phyloP scores from a whole-genome alignment of 1,140 invertebrate species.

The Drosophila auraria region DNA sequence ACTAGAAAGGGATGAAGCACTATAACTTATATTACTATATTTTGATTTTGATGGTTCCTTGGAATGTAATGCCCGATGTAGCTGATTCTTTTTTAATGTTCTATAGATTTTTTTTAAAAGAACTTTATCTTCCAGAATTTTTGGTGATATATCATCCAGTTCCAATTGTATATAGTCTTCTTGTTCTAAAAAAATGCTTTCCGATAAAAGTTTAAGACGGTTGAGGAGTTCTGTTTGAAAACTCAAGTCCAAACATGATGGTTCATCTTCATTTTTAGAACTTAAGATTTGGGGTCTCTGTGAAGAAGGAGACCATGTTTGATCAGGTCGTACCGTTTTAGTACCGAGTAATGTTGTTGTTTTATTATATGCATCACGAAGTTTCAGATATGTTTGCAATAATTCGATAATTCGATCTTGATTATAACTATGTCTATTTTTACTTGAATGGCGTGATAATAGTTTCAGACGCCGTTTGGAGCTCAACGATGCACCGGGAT shows the following conservation, averaged over 20 bases:
- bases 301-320: slow-evolving; percentile 72
- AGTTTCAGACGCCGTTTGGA: slow-evolving; percentile 86
- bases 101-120: slow-evolving; percentile 75
- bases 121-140: slow-evolving; percentile 68
- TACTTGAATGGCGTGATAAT: slow-evolving; percentile 48
- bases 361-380: slow-evolving; percentile 66
- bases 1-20: slow-evolving; percentile 60
- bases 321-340: slow-evolving; percentile 74
- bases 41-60: slow-evolving; percentile 41
- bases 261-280: background rate
- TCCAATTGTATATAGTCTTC: slow-evolving; percentile 29
- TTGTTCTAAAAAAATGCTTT: slow-evolving; percentile 8
- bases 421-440: slow-evolving; percentile 40
- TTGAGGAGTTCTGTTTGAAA: slow-evolving; percentile 36
- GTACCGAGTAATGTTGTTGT: slow-evolving; percentile 66
- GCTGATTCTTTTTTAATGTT: slow-evolving; percentile 74
- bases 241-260: background rate
- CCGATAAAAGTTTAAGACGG: slow-evolving; percentile 34
- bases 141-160: slow-evolving; percentile 37
- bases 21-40: slow-evolving; percentile 17
- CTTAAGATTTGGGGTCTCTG: slow-evolving; percentile 45
- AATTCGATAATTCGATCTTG: slow-evolving; percentile 62
- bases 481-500: slow-evolving; percentile 88
- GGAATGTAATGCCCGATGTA: slow-evolving; percentile 76
- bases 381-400: slow-evolving; percentile 68